These are phyloP conservation scores for Macaca fascicularis DNA, from an alignment of 2,113 vertebrate genomes.

Conservation along the genomic window T2T-MFA8v1.1 NC_088380.1:157854001-157854500, in stretches of 20 bases:
- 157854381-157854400: neutral
- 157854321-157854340: constrained; percentile 95
- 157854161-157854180: accelerated
- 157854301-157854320: constrained; percentile 94
- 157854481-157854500: accelerated
- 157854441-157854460: accelerated
- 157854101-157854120: accelerated
- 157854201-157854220: neutral
- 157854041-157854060: neutral
- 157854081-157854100: neutral
- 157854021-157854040: too few species aligned
- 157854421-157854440: neutral
- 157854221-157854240: neutral
- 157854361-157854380: neutral
- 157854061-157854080: neutral
- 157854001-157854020: neutral
- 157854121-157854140: neutral
- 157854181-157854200: neutral
- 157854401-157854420: neutral
- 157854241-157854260: neutral
- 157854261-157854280: neutral
- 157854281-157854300: constrained; percentile 86
- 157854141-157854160: neutral
- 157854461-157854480: neutral
- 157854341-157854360: constrained; percentile 92